These are phyloP conservation scores for Cydia amplana DNA, from an alignment of 1,140 invertebrate species.

Conservation along the genomic window DNA sequence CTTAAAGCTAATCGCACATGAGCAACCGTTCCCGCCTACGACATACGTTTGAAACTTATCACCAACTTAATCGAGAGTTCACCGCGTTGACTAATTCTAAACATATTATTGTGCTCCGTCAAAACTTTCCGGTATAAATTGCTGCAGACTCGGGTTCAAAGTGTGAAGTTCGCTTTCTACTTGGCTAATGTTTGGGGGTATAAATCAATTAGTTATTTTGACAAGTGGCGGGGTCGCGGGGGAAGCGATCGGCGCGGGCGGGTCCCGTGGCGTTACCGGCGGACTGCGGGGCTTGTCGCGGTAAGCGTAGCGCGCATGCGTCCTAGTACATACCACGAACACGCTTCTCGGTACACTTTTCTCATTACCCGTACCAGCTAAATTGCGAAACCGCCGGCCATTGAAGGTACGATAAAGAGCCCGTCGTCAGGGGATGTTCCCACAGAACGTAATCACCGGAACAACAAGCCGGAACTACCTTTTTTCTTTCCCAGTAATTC, in stretches of 20 bases:
- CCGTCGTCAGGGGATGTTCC: slow-evolving; percentile 49
- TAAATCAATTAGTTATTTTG: slow-evolving; percentile 72
- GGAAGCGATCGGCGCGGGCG: slow-evolving; percentile 42
- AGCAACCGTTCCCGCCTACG: slow-evolving; percentile 25
- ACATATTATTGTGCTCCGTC: slow-evolving; percentile 26
- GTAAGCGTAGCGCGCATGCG: slow-evolving; percentile 51
- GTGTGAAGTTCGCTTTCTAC: slow-evolving; percentile 40
- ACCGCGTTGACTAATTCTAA: slow-evolving; percentile 16
- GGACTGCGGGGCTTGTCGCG: slow-evolving; percentile 55
- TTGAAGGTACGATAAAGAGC: slow-evolving; percentile 53
- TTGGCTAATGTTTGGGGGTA: slow-evolving; percentile 44
- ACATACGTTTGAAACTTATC: slow-evolving; percentile 18
- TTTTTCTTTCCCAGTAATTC: slow-evolving; percentile 44
- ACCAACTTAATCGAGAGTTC: slow-evolving; percentile 32
- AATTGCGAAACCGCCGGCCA: slow-evolving; percentile 67
- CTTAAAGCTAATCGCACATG: slow-evolving; percentile 33
- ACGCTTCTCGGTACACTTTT: slow-evolving; percentile 62
- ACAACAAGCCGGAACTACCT: slow-evolving; percentile 58
- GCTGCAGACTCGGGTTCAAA: slow-evolving; percentile 26
- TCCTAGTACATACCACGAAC: slow-evolving; percentile 36
- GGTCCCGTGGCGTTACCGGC: slow-evolving; percentile 41
- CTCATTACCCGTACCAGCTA: slow-evolving; percentile 59
- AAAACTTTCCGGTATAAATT: slow-evolving; percentile 31
- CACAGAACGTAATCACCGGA: slow-evolving; percentile 59
- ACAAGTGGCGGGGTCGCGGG: slow-evolving; percentile 46